These are phyloP conservation scores for Diorhabda elongata DNA, from an alignment of 1,140 invertebrate species.

Conservation along the genomic window DNA sequence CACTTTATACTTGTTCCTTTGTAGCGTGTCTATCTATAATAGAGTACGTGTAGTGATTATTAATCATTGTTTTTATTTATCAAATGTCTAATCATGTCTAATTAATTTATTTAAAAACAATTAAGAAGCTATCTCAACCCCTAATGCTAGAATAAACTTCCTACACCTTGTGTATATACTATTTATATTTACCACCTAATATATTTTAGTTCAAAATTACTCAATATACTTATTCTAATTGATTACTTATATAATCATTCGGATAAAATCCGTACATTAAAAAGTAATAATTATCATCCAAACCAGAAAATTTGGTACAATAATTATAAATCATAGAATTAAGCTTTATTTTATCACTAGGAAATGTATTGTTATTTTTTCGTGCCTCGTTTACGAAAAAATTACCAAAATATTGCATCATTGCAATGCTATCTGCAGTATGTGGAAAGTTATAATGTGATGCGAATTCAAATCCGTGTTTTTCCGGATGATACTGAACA, in stretches of 20 bases:
- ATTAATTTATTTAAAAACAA: too few relatives aligned
- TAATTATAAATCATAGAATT: constrained; percentile 64
- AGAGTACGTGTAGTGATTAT: too few relatives aligned
- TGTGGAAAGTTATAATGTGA: constrained; percentile 59
- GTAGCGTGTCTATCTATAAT: too few relatives aligned
- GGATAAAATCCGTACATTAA: constrained; percentile 58
- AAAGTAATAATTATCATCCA: constrained; percentile 50
- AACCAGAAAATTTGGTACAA: constrained; percentile 53
- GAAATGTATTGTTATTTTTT: constrained; percentile 56
- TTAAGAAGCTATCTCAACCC: too few relatives aligned
- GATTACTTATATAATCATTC: constrained; percentile 25
- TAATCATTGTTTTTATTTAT: too few relatives aligned
- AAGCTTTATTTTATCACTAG: constrained; percentile 48
- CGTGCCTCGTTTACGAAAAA: constrained; percentile 75
- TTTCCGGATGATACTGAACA: constrained; percentile 89
- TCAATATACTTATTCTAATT: neutral
- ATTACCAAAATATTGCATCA: constrained; percentile 76
- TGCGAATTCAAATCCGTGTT: constrained; percentile 76
- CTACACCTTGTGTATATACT: too few relatives aligned
- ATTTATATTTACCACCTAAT: too few relatives aligned
- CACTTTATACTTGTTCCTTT: too few relatives aligned
- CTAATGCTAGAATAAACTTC: too few relatives aligned
- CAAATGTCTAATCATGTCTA: too few relatives aligned
- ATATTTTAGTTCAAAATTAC: too few relatives aligned
- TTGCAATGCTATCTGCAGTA: constrained; percentile 55